These are phyloP conservation scores for Chaetodon auriga DNA, from an alignment of 2,113 vertebrate genomes.

Conservation along the genomic window DNA sequence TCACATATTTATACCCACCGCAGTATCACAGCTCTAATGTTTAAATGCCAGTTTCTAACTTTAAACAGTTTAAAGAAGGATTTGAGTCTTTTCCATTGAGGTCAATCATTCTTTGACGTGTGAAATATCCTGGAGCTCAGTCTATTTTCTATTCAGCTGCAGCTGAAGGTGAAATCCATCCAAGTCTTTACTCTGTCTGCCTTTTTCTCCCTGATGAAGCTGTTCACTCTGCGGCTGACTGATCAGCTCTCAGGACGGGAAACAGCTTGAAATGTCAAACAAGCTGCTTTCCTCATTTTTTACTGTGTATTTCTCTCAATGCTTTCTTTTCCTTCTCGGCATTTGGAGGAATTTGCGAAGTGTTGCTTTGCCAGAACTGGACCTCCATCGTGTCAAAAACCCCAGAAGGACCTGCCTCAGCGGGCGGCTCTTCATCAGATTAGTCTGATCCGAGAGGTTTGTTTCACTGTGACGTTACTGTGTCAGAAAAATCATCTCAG, in stretches of 20 bases:
- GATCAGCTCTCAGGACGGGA: not conserved
- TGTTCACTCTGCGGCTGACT: not conserved
- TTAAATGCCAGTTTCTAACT: not conserved
- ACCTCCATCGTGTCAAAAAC: too few species aligned
- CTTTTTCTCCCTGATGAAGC: not conserved
- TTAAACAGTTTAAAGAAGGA: slow-evolving; percentile 23
- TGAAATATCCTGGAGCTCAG: slow-evolving; percentile 14
- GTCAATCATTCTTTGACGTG: slow-evolving; percentile 16
- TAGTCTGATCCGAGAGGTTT: too few species aligned
- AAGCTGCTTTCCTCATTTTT: not conserved
- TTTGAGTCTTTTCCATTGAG: not conserved
- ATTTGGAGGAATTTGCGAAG: too few species aligned
- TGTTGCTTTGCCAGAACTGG: too few species aligned
- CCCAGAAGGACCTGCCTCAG: too few species aligned
- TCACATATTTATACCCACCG: not conserved
- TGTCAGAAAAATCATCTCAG: too few species aligned
- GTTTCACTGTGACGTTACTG: too few species aligned
- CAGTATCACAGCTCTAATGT: not conserved
- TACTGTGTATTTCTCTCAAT: not conserved
- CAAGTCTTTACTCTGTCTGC: not conserved
- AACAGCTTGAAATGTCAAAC: not conserved
- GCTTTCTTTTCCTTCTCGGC: not conserved
- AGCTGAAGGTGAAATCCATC: not conserved
- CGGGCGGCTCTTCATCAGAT: too few species aligned
- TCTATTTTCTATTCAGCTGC: slow-evolving; percentile 2